Evolutionary conservation across 2,113 vertebrate genomes (phyloP).

Genomic region (Ammodytes marinus): DNA sequence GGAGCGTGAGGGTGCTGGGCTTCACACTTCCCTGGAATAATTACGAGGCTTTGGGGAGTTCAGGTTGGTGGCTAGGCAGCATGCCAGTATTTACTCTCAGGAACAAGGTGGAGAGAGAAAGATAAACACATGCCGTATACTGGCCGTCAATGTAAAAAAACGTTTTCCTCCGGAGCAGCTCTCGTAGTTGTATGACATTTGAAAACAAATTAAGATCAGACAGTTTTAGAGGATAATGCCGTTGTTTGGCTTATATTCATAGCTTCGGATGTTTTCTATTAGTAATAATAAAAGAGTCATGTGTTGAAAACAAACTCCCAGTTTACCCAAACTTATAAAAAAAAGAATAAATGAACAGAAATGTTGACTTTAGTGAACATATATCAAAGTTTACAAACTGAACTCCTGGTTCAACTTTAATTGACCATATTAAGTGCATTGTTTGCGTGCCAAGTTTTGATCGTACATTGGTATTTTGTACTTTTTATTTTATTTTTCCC

Average conservation of each 20-base stretch:
- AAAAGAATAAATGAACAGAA: background rate
- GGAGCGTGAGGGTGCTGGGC: constrained; percentile 29
- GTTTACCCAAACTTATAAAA: background rate
- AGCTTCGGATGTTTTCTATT: background rate
- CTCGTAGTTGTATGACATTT: background rate
- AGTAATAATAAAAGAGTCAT: background rate
- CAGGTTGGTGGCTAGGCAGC: constrained; percentile 24
- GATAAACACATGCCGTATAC: background rate
- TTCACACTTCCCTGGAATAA: constrained; percentile 62
- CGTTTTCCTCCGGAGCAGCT: background rate
- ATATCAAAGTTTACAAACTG: background rate
- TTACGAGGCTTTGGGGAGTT: constrained; percentile 23
- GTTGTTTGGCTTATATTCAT: background rate
- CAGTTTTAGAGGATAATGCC: background rate
- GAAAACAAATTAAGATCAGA: background rate
- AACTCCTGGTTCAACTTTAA: background rate
- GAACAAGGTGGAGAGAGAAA: background rate
- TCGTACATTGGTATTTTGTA: too few relatives aligned
- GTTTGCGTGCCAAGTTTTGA: background rate
- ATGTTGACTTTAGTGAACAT: background rate
- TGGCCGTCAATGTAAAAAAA: background rate
- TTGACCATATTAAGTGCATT: background rate
- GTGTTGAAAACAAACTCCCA: background rate
- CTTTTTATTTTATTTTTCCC: too few relatives aligned
- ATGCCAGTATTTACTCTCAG: background rate